Conservation (phyloP, 1,140 invertebrate genomes). For the Aphidius ervi region DNA sequence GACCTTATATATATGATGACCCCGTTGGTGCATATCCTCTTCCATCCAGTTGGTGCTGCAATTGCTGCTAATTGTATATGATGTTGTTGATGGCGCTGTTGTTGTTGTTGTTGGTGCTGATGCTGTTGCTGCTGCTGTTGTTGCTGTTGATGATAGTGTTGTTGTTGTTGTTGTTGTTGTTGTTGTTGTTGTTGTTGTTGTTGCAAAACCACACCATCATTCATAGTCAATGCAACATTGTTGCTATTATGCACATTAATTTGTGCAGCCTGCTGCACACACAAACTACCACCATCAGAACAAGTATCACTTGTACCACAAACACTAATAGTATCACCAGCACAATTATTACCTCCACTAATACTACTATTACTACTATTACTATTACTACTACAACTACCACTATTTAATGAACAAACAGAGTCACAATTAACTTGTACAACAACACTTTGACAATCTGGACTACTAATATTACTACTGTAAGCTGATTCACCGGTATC, state of each 20-base stretch:
- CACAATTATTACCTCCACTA: too few relatives aligned
- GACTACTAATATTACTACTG: slow-evolving; percentile 48
- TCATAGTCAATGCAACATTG: slow-evolving; percentile 22
- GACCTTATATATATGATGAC: slow-evolving; percentile 60
- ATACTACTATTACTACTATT: too few relatives aligned
- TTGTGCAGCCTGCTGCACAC: slow-evolving; percentile 44
- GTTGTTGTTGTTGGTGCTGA: slow-evolving; percentile 21
- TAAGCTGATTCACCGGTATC: slow-evolving; percentile 49
- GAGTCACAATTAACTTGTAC: too few relatives aligned
- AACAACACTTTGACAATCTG: slow-evolving; percentile 40
- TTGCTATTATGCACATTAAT: slow-evolving; percentile 20
- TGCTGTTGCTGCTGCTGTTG: slow-evolving; percentile 38
- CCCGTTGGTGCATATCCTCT: slow-evolving; percentile 54
- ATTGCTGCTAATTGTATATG: slow-evolving; percentile 33
- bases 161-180: slow-evolving; percentile 34
- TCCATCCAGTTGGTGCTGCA: slow-evolving; percentile 57
- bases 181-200: slow-evolving; percentile 23
- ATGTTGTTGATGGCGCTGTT: slow-evolving; percentile 32
- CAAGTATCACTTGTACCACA: slow-evolving; percentile 31
- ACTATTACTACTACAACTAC: too few relatives aligned
- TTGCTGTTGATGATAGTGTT: slow-evolving; percentile 38
- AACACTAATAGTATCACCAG: not conserved
- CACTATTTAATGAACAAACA: too few relatives aligned
- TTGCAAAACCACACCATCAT: slow-evolving; percentile 25
- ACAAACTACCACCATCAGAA: slow-evolving; percentile 30